phyloP scores from a whole-genome alignment of 2,888 invertebrate species.

The Ochropacha duplaris region DNA sequence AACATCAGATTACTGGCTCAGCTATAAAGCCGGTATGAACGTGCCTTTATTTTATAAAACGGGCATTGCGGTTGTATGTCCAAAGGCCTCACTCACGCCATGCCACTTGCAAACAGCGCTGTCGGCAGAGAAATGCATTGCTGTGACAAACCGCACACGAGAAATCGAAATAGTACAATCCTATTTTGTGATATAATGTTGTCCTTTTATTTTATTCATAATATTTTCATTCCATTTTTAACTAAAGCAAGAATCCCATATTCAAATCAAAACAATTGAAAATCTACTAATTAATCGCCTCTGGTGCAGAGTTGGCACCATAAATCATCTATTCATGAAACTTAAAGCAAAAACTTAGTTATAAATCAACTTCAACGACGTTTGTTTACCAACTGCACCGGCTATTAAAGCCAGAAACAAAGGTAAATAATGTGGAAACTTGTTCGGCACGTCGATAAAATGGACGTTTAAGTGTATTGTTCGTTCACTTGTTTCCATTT shows the following conservation, averaged over 20 bases:
- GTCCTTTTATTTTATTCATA: no score
- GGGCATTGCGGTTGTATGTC: neutral
- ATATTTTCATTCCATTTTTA: no score
- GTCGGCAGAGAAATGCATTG: neutral
- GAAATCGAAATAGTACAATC: neutral
- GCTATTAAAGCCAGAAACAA: conserved; percentile 27
- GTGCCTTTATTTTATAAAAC: neutral
- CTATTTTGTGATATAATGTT: neutral
- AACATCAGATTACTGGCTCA: neutral
- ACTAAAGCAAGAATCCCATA: neutral
- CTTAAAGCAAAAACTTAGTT: neutral
- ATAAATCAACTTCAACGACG: conserved; percentile 21
- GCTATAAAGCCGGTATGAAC: neutral
- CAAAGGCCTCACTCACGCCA: neutral
- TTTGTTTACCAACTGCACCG: conserved; percentile 26
- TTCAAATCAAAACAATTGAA: neutral
- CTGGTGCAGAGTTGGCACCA: neutral
- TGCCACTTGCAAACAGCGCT: neutral
- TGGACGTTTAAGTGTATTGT: conserved; percentile 22
- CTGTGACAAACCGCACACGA: neutral
- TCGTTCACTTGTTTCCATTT: conserved; percentile 14
- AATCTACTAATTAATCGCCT: neutral
- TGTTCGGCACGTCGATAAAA: conserved; percentile 23
- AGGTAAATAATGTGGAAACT: conserved; percentile 32
- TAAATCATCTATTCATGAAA: conserved; percentile 1